Evolutionary conservation across 1,140 invertebrate genomes (phyloP), one percentile per base, ranked within the genome.

Genomic region (Drosophila yakuba): DNA sequence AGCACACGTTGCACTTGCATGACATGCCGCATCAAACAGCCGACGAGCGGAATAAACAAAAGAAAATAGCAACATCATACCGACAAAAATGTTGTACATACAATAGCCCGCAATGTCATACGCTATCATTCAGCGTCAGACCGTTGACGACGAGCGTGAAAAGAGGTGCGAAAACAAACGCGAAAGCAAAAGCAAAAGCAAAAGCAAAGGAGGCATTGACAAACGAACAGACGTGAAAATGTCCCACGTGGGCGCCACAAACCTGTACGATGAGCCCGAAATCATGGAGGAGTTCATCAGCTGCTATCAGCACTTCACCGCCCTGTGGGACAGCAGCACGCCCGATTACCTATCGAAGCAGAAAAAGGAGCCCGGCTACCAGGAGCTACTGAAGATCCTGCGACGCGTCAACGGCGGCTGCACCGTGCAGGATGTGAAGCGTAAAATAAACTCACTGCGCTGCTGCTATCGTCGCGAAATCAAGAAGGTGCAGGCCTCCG

Each of bases 261-360:
- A 35, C 35, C 25, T 88, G 14, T 77, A 73, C 58, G 84, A 86
- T n/a, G 84, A 88, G 8, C 78, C 78, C 39, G 79, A 83, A 48
- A 72, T 86, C 0, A 80, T 86, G 79, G 72, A 80, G 54, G 83
- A 86, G 36, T 86, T 88, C 38, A 86, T 86, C 23, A 83, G 83
- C 67, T 86, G 83, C 25, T 86, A 86, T 67, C 75, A 56, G 0
- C 79, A 89, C 6, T 86, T 79, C 4, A 58, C 62, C 2, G 66
- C 84, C 4, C 47, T 86, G n/a, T 88, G 83, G 83, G 72, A 86
- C 39, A 86, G 48, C 57, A 56, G 15, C 2, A 66, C 62, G 2
- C 41, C 32, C 14, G 84, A 88, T 8, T 86, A 86, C 23, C 32
- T 83, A 11, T 88, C 79, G n/a, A 88, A 88, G 3, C 56, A 72